Evolutionary conservation across 2,888 invertebrate species (phyloP).

Genomic region (Sinopyrophorus schimmeli): DNA sequence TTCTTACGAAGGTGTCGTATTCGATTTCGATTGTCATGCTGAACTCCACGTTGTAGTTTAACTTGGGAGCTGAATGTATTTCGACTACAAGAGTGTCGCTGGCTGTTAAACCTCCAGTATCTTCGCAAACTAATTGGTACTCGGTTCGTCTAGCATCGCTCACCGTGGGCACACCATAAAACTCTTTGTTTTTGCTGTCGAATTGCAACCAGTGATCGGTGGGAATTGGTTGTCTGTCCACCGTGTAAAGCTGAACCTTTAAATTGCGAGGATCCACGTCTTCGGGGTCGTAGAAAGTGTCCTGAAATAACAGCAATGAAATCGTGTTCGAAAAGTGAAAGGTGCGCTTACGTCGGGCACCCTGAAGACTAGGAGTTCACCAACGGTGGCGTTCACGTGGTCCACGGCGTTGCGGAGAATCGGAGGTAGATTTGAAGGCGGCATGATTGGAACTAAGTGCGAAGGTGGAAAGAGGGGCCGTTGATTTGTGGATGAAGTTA

Average conservation of each 20-base stretch:
- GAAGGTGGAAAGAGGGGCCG: constrained; percentile 66
- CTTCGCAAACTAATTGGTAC: constrained; percentile 78
- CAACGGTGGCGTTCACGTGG: constrained; percentile 79
- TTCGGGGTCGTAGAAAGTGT: constrained; percentile 89
- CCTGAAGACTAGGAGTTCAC: constrained; percentile 77
- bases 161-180: constrained; percentile 80
- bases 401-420: constrained; percentile 83
- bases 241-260: constrained; percentile 72
- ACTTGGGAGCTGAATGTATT: constrained; percentile 67
- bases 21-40: constrained; percentile 76
- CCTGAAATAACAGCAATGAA: constrained; percentile 57
- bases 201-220: constrained; percentile 84
- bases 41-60: constrained; percentile 76
- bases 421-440: constrained; percentile 70
- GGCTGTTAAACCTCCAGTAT: constrained; percentile 72
- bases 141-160: constrained; percentile 74
- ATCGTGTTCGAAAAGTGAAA: too few species aligned
- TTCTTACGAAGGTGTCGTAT: constrained; percentile 69
- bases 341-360: constrained; percentile 76
- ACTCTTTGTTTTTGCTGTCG: constrained; percentile 84
- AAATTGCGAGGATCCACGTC: constrained; percentile 76
- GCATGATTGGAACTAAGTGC: constrained; percentile 29
- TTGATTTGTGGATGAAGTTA: constrained; percentile 62
- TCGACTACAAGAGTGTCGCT: constrained; percentile 79
- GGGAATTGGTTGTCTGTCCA: constrained; percentile 69